Percentiles rank a stretch among this genome's conserved stretches.
Conservation (phyloP, 2,113 vertebrate species). For the Vidua chalybeata region DNA sequence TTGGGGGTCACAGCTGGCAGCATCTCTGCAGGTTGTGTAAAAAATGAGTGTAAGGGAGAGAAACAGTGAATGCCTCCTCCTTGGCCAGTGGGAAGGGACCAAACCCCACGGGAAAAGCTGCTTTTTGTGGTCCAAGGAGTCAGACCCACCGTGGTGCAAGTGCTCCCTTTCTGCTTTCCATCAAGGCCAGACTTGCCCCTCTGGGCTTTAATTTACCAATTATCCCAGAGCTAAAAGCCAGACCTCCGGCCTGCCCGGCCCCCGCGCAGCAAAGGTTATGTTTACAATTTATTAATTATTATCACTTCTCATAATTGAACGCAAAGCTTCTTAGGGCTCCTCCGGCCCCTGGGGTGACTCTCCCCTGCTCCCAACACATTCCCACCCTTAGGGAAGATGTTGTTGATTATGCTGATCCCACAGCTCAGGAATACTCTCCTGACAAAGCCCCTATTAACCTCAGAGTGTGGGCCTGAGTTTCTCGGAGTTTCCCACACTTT, state of each 20-base stretch:
- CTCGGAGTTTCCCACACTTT: constrained; percentile 88
- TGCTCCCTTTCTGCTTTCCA: rapidly evolving
- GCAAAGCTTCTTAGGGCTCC: neutral
- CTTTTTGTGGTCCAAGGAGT: neutral
- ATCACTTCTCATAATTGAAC: constrained; percentile 26
- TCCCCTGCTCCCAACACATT: constrained; percentile 38
- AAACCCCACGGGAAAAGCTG: neutral
- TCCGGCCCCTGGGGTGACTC: neutral
- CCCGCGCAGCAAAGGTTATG: constrained; percentile 13
- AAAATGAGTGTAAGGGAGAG: neutral
- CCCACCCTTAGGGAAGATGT: constrained; percentile 40
- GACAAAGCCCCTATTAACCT: constrained; percentile 74
- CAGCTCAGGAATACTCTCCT: constrained; percentile 42
- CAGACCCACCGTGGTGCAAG: neutral
- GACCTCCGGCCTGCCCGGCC: neutral
- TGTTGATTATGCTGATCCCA: constrained; percentile 68
- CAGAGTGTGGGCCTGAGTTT: constrained; percentile 82
- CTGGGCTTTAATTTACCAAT: neutral
- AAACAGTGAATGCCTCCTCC: neutral
- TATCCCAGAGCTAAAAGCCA: constrained; percentile 1
- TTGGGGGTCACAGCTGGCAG: neutral
- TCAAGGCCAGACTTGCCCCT: neutral
- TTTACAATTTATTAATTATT: constrained; percentile 63
- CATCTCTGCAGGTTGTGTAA: neutral
- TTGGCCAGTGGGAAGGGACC: neutral